Evolutionary conservation across 2,888 invertebrate species (phyloP), one percentile per base, ranked within the genome.

Genomic region (Chymomyza fuscimana): DNA sequence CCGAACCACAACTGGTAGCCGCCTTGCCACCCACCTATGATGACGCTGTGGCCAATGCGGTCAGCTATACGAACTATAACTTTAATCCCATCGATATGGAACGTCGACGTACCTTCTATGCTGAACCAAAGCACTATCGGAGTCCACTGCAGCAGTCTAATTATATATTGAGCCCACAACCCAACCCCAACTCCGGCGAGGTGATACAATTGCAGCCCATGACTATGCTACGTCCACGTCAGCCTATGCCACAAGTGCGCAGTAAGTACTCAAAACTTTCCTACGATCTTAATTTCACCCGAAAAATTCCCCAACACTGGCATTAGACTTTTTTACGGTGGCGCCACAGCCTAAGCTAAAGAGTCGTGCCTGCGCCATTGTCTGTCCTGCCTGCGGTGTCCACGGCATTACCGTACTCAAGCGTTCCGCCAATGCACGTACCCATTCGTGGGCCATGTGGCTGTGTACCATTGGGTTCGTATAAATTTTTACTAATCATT

Each of bases 311-410:
- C 16, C 5, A 7, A 15, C 19, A 4, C 19, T 9, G 16, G 2
- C 19, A 5, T 19, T 54, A 80, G 83, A 60, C 16, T 70, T 80
- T 58, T 60, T 80, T 51, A 60, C 69, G 0, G 2, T 82, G 56
- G 15, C 59, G 5, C 66, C 66, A 0, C 81, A 71, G 68, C 79
- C 81, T 4, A 69, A 62, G 3, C 56, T 68, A 65, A 56, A 56
- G 9, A 1, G 22, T 4, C 22, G 15, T n/a, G 19, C 63, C 4
- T 10, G 54, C 22, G 9, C 56, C n/a, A 65, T 83, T 40, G 76
- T 78, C 12, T 80, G 80, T 29, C 84, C 84, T 9, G 83, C 71
- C 25, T 80, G 80, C 15, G 83, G 80, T 9, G 59, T 63, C 9
- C 59, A 56, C n/a, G 83, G 71, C 40, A 56, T 63, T n/a, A 83